Base-by-base conservation (phyloP, 2,797 vertebrate genomes). In the Sebastes glaucus region DNA sequence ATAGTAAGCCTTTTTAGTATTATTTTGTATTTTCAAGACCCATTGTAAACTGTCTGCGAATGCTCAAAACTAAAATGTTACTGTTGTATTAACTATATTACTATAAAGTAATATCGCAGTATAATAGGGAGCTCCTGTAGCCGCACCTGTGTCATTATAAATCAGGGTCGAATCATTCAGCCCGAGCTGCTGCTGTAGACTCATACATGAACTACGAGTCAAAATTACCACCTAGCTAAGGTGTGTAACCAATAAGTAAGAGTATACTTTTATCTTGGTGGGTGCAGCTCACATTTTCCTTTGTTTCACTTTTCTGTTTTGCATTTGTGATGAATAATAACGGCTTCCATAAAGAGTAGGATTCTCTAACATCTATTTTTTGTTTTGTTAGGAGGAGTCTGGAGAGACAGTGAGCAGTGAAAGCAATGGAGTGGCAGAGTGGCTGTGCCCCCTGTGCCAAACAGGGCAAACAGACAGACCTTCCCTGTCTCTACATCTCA, bases 361-460 rank as follows among this genome's bases (percentile, higher is more conserved):
- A 30, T 42, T 80, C 8, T 72, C 42, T 85, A 68, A 88, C 16
- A 10, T 64, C 6, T 6, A 11, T 80, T 69, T 82, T 32, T 42
- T 30, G 65, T 25, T 84, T 74, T 87, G 53, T 78, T 80, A 98
- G 97, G 97, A 97, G 97, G 96, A 97, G 97, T 91, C 95, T 94
- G 71, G 96, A 95, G 94, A 97, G 97, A 95, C 95, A 56, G 95
- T 95, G 90, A 93, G 92, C 84, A 96, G 95, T 93, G 95, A 95
- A 72, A 95, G 94, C 74, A 94, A 94, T 49, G 93, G 96, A 71
- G 95, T 94, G 91, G 95, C 95, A 78, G 94, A 93, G 85, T 97
- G 97, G 96, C 92, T 97, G 57, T 98, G 97, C 92, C 97, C 97
- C 1, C 93, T 98, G 77, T 98, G 97, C 95, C 97, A 98, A 92